A percentile compares a stretch with the other conserved stretches of the same genome.
These are phyloP conservation scores for Clusia tigrina DNA, from an alignment of 2,888 invertebrate species.

Conservation along the genomic window DNA sequence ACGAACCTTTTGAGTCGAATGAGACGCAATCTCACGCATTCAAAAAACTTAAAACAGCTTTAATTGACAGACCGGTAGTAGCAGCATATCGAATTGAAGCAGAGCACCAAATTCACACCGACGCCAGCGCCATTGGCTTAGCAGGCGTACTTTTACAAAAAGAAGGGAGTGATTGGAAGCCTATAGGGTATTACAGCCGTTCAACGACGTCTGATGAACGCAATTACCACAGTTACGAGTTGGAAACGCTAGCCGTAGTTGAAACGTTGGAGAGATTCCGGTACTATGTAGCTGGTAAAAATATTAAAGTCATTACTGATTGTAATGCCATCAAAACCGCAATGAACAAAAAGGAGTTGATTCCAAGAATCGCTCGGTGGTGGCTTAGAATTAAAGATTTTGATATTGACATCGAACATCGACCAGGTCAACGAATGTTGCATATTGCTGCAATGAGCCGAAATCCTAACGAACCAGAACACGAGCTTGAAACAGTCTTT, in stretches of 20 bases:
- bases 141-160: constrained; percentile 13
- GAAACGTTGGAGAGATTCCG: constrained; percentile 30
- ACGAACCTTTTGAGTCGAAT: constrained; percentile 17
- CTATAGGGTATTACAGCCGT: constrained; percentile 22
- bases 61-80: constrained; percentile 18
- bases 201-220: constrained; percentile 17
- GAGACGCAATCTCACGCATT: constrained; percentile 22
- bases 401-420: too few relatives aligned
- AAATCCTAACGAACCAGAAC: constrained; percentile 14
- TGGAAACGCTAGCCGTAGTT: constrained; percentile 43
- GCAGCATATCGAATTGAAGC: constrained; percentile 24
- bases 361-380: constrained; percentile 36
- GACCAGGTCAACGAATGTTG: constrained; percentile 25
- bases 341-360: constrained; percentile 22
- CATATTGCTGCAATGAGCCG: constrained; percentile 31
- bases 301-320: constrained; percentile 23
- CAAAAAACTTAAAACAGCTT: constrained; percentile 10
- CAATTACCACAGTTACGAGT: constrained; percentile 52
- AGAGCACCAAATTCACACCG: constrained; percentile 19
- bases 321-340: constrained; percentile 25
- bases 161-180: constrained; percentile 15
- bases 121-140: constrained; percentile 11
- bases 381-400: constrained; percentile 36
- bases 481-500: constrained; percentile 15
- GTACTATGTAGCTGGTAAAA: constrained; percentile 33